Evolutionary conservation across 2,113 vertebrate genomes (phyloP).

Genomic region (Leptobrachium ailaonicum): DNA sequence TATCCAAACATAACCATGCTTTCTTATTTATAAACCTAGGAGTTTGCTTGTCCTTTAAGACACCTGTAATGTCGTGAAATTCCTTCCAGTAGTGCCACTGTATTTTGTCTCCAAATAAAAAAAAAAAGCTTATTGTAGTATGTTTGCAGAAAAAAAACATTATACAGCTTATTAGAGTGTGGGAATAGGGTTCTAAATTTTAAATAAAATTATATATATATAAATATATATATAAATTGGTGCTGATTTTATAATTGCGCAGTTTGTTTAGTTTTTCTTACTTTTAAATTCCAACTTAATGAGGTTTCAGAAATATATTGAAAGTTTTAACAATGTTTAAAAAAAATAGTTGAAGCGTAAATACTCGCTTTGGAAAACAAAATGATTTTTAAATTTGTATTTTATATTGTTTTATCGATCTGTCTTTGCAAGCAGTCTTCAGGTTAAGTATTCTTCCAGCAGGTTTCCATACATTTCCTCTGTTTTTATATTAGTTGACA

Average conservation of each 20-base stretch:
- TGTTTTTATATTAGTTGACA: conserved; percentile 98
- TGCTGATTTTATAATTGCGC: conserved; percentile 99
- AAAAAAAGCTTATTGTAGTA: conserved; percentile 85
- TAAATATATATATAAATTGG: conserved; percentile 98
- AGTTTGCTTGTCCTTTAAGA: conserved; percentile 87
- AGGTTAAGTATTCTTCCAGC: conserved; percentile 96
- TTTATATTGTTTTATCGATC: conserved; percentile 94
- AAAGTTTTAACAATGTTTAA: conserved; percentile 91
- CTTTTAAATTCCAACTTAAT: conserved; percentile 95
- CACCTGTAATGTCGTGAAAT: conserved; percentile 83
- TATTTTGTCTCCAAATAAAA: conserved; percentile 92
- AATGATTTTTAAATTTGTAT: conserved; percentile 99
- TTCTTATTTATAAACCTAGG: conserved; percentile 74
- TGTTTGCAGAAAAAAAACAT: conserved; percentile 90
- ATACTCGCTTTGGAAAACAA: conserved; percentile 79
- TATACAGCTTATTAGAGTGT: conserved; percentile 98
- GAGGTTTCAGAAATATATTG: conserved; percentile 97
- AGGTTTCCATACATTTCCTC: conserved; percentile 88
- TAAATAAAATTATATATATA: conserved; percentile 80
- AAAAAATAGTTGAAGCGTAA: conserved; percentile 93
- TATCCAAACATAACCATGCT: conserved; percentile 72
- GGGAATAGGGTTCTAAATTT: conserved; percentile 99
- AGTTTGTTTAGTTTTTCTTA: conserved; percentile 94
- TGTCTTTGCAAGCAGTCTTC: conserved; percentile 97
- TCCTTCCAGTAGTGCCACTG: conserved; percentile 93